These are phyloP conservation scores for Pipistrellus kuhlii DNA, from an alignment of 2,797 vertebrate genomes.

Conservation along the genomic window DNA sequence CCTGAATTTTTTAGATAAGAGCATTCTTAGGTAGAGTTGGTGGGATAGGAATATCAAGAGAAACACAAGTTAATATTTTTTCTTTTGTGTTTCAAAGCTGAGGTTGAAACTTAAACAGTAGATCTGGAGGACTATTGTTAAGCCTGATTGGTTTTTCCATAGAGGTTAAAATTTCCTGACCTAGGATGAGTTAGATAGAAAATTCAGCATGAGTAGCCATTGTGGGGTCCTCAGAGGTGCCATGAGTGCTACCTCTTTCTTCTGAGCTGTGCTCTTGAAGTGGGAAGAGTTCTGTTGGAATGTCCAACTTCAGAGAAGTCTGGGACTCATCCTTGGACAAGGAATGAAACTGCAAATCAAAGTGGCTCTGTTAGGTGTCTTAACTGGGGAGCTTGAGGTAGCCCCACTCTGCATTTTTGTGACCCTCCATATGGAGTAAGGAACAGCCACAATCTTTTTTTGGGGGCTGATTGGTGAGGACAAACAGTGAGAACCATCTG, in stretches of 20 bases:
- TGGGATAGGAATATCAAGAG: neutral
- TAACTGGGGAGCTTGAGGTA: neutral
- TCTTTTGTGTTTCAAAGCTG: conserved; percentile 28
- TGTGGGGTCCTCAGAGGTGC: no score
- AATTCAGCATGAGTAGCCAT: neutral
- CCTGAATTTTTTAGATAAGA: conserved; percentile 23
- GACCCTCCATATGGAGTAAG: neutral
- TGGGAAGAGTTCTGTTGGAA: neutral
- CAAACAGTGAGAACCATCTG: neutral
- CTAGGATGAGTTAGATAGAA: neutral
- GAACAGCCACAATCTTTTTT: neutral
- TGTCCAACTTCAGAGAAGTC: neutral
- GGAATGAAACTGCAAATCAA: neutral
- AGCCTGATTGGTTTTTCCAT: conserved; percentile 5
- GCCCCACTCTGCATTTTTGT: neutral
- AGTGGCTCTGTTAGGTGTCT: neutral
- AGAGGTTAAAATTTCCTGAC: neutral
- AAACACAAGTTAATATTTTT: neutral
- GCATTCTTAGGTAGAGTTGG: neutral
- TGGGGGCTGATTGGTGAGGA: neutral
- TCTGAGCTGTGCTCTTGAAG: conserved; percentile 2
- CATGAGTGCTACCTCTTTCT: neutral
- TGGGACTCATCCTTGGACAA: neutral
- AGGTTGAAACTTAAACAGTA: conserved; percentile 22
- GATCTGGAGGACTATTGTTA: conserved; percentile 3